A percentile compares a stretch with the other conserved stretches of the same genome.
phyloP scores from a whole-genome alignment of 1,140 invertebrate species.

The Diabrotica undecimpunctata region DNA sequence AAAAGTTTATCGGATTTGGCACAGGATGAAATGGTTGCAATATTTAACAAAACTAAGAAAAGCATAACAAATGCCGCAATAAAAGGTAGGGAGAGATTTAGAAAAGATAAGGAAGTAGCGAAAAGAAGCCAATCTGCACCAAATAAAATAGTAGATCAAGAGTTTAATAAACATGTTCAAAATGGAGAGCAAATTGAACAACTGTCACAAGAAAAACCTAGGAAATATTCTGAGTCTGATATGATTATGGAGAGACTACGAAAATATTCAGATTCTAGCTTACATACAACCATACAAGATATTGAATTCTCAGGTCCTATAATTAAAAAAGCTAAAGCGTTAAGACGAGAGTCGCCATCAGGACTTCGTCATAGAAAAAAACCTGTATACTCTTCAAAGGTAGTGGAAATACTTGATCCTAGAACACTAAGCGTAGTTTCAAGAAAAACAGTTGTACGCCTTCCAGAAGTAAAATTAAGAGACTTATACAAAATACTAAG shows the following conservation, averaged over 20 bases:
- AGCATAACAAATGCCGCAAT: conserved; percentile 28
- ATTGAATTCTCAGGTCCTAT: background rate
- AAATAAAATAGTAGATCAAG: conserved; percentile 18
- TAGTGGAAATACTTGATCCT: conserved; percentile 44
- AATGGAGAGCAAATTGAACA: conserved; percentile 45
- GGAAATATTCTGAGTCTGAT: conserved; percentile 44
- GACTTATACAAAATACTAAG: conserved; percentile 31
- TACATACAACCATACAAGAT: conserved; percentile 4
- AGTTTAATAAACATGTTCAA: background rate
- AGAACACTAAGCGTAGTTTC: conserved; percentile 35
- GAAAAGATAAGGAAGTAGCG: conserved; percentile 36
- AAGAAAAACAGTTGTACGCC: conserved; percentile 26
- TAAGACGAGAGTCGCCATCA: conserved; percentile 25
- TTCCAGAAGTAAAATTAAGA: conserved; percentile 3
- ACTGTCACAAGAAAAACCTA: conserved; percentile 53
- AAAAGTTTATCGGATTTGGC: conserved; percentile 33
- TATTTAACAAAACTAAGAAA: conserved; percentile 40
- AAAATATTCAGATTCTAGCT: conserved; percentile 31
- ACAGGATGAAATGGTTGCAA: conserved; percentile 33
- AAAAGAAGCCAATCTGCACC: conserved; percentile 52
- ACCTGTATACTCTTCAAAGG: conserved; percentile 35
- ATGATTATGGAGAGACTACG: conserved; percentile 23
- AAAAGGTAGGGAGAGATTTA: conserved; percentile 31
- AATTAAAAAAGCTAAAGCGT: conserved; percentile 19
- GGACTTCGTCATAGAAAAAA: conserved; percentile 23